Base-by-base conservation (phyloP, 2,888 invertebrate species). In the Philaethria dido region DNA sequence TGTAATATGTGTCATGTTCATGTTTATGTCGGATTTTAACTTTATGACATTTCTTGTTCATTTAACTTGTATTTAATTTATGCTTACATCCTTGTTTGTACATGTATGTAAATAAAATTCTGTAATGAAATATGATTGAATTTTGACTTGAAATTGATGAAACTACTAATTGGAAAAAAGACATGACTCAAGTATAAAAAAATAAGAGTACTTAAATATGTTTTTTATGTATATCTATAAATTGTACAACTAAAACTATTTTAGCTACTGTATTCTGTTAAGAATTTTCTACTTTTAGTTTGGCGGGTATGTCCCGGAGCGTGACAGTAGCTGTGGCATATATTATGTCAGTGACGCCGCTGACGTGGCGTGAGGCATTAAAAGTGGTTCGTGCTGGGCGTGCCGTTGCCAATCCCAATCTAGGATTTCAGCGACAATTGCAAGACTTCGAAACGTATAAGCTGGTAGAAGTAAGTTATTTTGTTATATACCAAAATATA, bases 221-320 rank as follows among this genome's bases (percentile, higher is more conserved):
- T n/a, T n/a, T n/a, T n/a, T n/a, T n/a, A n/a, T 4, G 29, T 36
- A 8, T 9, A 9, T 9, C 33, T 36, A 36, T 36, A 36, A 39
- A n/a, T 22, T 22, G 25, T 54, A 45, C 13, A 44, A 44, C n/a
- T 45, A 50, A 25, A 2, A 8, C n/a, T 3, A 33, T 54, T 45
- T 44, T 45, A 20, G 42, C 54, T 8, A 4, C 16, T 42, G 29
- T 18, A 18, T 33, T 9, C 13, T 42, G 4, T 29, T 63, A 64
- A 39, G 44, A 2, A 36, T 8, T 20, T 5, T 69, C 72, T 57
- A 61, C 61, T 50, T 79, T 60, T 91, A 98, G 98, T 87, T 92
- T 99, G 82, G 99, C 99, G 20, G 99, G 99, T 36, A 98, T 99
- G 96, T 99, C 99, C 0, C 95, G 99, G 22, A 98, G 98, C 80